Evolutionary conservation across 2,113 vertebrate genomes (phyloP), one percentile per base, ranked within the genome.

Genomic region (Cololabis saira): DNA sequence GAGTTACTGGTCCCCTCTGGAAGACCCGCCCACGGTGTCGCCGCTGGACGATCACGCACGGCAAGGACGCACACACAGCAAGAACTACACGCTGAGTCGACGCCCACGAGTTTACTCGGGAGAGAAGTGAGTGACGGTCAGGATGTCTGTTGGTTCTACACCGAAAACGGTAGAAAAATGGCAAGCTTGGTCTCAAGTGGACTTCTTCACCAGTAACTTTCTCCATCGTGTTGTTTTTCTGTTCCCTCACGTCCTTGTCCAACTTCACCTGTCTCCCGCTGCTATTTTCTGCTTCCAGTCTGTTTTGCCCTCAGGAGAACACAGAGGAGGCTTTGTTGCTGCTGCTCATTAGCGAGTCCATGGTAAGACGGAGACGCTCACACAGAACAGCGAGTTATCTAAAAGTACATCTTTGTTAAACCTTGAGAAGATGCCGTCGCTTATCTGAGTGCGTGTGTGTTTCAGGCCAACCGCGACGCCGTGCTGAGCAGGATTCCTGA

Each of bases 251-350:
- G 24, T 27, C 24, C 24, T 27, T 9, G 3, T 71, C 61, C 12
- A 40, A 59, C 67, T 76, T 17, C 49, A 44, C 51, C 21, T 65
- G 27, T 40, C 54, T 48, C 47, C n/a, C 6, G 49, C 17, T 49
- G 16, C 11, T 27, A 27, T 0, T 61, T 62, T 89, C 90, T 81
- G 89, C 27, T 74, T 59, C 47, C 77, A 99, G 98, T 91, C 93
- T 99, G 87, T 99, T 99, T 89, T 99, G 98, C 92, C 98, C 98
- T 83, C 97, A 99, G 93, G 98, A 99, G 91, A 99, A 99, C 83
- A 99, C 97, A 60, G 98, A 99, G 87, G 98, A 99, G 89, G 98
- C 98, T 54, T 87, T 99, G 81, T 88, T 99, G 71, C 91, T 99
- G 72, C 85, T 99, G 84, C 95, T 99, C 83, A 99, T 99, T 82